A percentile compares a stretch with the other conserved stretches of the same genome.
phyloP scores from a whole-genome alignment of 2,888 invertebrate species.

The Philereme vetulata region DNA sequence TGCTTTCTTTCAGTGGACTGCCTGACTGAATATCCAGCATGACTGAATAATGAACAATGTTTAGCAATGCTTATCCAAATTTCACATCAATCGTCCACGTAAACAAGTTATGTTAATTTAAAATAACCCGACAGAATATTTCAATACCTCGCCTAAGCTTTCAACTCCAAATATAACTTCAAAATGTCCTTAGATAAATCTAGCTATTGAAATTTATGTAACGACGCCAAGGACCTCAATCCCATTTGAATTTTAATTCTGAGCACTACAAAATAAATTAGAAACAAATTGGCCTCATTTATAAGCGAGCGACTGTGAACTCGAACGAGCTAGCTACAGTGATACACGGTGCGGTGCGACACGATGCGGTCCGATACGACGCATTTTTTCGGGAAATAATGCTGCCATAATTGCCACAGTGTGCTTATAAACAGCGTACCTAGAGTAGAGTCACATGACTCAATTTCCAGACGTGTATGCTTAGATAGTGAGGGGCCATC shows the following conservation, averaged over 20 bases:
- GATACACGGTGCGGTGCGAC: slow-evolving; percentile 2
- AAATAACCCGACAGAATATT: slow-evolving; percentile 9
- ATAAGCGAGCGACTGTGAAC: slow-evolving; percentile 41
- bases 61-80: too few relatives aligned
- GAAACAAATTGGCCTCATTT: slow-evolving; percentile 49
- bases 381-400: background rate
- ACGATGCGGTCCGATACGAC: background rate
- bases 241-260: slow-evolving; percentile 50
- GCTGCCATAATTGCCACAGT: too few relatives aligned
- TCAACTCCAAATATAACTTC: slow-evolving; percentile 22
- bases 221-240: slow-evolving; percentile 41
- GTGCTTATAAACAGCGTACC: too few relatives aligned
- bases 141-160: too few relatives aligned
- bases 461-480: too few relatives aligned
- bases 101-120: background rate
- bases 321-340: slow-evolving; percentile 40
- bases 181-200: slow-evolving; percentile 34
- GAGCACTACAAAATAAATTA: slow-evolving; percentile 50
- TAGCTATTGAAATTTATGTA: slow-evolving; percentile 44
- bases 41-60: too few relatives aligned
- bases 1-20: too few relatives aligned
- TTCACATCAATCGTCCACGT: too few relatives aligned
- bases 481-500: too few relatives aligned
- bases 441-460: too few relatives aligned
- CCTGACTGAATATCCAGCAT: too few relatives aligned